Percentiles rank a stretch among this genome's conserved stretches.
Conservation (phyloP, 2,888 invertebrate species). For the Drosophila differens region DNA sequence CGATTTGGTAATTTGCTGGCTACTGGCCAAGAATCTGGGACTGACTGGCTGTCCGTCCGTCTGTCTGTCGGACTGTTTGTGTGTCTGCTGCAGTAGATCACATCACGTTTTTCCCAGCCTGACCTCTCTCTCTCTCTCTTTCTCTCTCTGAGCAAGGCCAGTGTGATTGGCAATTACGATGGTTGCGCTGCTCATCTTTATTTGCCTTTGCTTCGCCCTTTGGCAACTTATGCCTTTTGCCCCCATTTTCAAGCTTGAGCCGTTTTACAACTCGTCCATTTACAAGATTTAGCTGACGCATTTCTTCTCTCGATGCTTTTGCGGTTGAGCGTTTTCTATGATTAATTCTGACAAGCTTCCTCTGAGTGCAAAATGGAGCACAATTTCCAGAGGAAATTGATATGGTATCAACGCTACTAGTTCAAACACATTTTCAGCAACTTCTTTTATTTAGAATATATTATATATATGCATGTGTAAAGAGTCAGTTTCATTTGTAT, state of each 20-base stretch:
- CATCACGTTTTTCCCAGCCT: slow-evolving; percentile 71
- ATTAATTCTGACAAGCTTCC: slow-evolving; percentile 3
- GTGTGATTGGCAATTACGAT: slow-evolving; percentile 41
- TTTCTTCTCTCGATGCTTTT: background rate
- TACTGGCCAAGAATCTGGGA: slow-evolving; percentile 61
- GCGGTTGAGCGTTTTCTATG: slow-evolving; percentile 3
- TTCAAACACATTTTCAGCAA: background rate
- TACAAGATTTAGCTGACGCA: slow-evolving; percentile 22
- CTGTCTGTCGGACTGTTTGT: background rate
- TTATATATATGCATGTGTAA: background rate
- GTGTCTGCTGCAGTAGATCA: slow-evolving; percentile 54
- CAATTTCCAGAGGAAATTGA: slow-evolving; percentile 9
- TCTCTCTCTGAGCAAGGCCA: slow-evolving; percentile 1
- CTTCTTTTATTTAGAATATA: background rate
- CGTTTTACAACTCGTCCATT: slow-evolving; percentile 1
- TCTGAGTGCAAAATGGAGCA: background rate
- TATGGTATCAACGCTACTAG: slow-evolving; percentile 1
- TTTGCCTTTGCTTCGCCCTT: slow-evolving; percentile 24
- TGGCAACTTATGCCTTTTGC: slow-evolving; percentile 29
- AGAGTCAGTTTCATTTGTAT: background rate
- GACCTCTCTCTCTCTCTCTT: slow-evolving; percentile 45
- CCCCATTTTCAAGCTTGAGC: slow-evolving; percentile 18
- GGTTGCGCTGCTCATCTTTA: slow-evolving; percentile 27
- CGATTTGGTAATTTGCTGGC: slow-evolving; percentile 73
- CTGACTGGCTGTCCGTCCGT: slow-evolving; percentile 8